Percentiles rank a stretch among this genome's conserved stretches.
phyloP scores from a whole-genome alignment of 2,888 invertebrate species.

The Drosophila quinaria region DNA sequence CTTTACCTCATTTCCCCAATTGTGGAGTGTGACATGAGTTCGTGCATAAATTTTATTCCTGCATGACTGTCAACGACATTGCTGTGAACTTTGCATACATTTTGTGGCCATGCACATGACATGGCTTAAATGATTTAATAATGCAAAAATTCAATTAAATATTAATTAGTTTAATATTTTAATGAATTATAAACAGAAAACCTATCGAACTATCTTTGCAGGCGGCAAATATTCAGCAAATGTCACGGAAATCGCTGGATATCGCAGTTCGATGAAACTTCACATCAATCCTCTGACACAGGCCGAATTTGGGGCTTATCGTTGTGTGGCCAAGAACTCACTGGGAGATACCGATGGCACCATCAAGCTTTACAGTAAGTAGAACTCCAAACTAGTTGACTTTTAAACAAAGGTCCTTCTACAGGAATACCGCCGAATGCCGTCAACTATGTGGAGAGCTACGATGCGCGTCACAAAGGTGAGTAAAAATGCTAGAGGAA shows the following conservation, averaged over 20 bases:
- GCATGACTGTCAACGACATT: conserved; percentile 68
- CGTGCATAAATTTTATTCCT: conserved; percentile 64
- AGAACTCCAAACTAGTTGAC: not conserved
- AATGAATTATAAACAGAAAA: conserved; percentile 34
- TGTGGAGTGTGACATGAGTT: conserved; percentile 46
- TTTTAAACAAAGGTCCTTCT: not conserved
- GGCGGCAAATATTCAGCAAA: conserved; percentile 90
- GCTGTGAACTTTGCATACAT: conserved; percentile 42
- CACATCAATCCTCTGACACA: conserved; percentile 89
- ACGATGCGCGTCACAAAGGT: conserved; percentile 85
- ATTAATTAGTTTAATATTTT: conserved; percentile 67
- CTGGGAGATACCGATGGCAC: conserved; percentile 94
- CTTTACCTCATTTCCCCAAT: not conserved
- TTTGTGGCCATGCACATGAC: conserved; percentile 54
- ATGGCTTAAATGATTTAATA: conserved; percentile 74
- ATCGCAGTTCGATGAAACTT: conserved; percentile 91
- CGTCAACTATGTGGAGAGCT: conserved; percentile 85
- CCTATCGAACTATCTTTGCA: conserved; percentile 68
- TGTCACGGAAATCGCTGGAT: conserved; percentile 90
- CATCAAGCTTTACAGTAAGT: conserved; percentile 93
- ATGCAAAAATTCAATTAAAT: conserved; percentile 65
- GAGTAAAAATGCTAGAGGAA: conserved; percentile 41
- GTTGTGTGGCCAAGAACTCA: conserved; percentile 93
- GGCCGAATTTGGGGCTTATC: conserved; percentile 91
- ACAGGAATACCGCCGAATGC: conserved; percentile 85